Conservation (phyloP, 2,888 invertebrate species). For the Drosophila nr. medialis region DNA sequence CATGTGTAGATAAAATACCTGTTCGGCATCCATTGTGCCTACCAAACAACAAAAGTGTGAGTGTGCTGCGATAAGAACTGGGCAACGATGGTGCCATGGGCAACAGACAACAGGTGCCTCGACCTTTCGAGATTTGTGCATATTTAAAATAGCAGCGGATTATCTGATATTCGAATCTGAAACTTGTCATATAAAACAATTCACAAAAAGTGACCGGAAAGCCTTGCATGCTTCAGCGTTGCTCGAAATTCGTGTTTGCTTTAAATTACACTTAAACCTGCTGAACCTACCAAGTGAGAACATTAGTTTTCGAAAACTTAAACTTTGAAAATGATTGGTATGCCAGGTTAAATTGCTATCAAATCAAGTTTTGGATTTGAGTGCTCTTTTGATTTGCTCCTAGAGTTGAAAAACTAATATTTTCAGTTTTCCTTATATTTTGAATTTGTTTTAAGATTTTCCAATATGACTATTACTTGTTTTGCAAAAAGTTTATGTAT, state of each 20-base stretch:
- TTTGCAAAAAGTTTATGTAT: neutral
- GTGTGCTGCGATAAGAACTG: constrained; percentile 26
- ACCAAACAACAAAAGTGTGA: constrained; percentile 4
- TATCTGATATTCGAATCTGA: constrained; percentile 1
- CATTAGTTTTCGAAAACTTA: neutral
- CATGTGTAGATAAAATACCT: constrained; percentile 10
- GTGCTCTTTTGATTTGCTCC: neutral
- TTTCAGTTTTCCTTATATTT: neutral
- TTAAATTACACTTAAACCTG: neutral
- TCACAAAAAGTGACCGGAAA: neutral
- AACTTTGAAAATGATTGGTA: neutral
- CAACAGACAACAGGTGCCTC: constrained; percentile 61
- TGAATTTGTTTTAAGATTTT: neutral
- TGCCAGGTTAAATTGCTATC: neutral
- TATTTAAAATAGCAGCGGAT: constrained; percentile 1
- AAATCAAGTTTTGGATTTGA: neutral
- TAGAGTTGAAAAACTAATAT: neutral
- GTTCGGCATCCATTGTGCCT: constrained; percentile 14
- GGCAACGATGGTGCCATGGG: constrained; percentile 1
- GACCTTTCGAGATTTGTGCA: neutral
- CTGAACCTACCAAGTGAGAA: neutral
- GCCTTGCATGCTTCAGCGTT: neutral
- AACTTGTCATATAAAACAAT: neutral
- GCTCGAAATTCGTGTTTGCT: neutral
- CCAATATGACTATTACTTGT: neutral